These are phyloP conservation scores for Lasioglossum lativentre DNA, from an alignment of 2,888 invertebrate species.

Conservation along the genomic window DNA sequence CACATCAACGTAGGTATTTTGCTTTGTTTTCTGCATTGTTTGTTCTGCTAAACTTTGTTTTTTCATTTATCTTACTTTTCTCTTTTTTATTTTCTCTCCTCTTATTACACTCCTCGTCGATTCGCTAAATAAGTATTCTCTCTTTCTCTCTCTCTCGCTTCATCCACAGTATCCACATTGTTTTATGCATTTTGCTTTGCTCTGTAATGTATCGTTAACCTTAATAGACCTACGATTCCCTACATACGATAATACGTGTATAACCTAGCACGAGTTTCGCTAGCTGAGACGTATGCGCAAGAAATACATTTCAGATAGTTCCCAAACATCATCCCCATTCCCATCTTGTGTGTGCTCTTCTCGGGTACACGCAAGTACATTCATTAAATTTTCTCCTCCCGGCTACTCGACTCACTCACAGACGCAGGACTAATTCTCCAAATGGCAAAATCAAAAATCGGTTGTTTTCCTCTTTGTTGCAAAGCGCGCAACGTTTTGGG, in stretches of 20 bases:
- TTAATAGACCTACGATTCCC: slow-evolving; percentile 75
- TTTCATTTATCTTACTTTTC: slow-evolving; percentile 9
- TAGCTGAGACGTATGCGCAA: slow-evolving; percentile 79
- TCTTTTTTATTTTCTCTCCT: slow-evolving; percentile 1
- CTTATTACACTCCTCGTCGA: slow-evolving; percentile 44
- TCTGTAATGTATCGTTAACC: slow-evolving; percentile 63
- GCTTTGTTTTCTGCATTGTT: slow-evolving; percentile 55
- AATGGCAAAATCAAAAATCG: slow-evolving; percentile 42
- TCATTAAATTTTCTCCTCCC: slow-evolving; percentile 41
- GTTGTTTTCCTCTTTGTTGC: neutral
- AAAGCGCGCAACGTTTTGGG: slow-evolving; percentile 30
- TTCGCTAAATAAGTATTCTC: slow-evolving; percentile 58
- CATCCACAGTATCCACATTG: slow-evolving; percentile 56
- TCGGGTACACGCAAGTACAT: slow-evolving; percentile 73
- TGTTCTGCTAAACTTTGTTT: slow-evolving; percentile 58
- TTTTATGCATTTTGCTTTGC: slow-evolving; percentile 55
- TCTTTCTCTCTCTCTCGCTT: slow-evolving; percentile 19
- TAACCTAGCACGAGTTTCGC: slow-evolving; percentile 78
- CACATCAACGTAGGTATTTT: slow-evolving; percentile 79
- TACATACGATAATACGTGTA: slow-evolving; percentile 78
- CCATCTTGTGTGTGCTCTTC: slow-evolving; percentile 69
- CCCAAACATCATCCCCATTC: slow-evolving; percentile 56
- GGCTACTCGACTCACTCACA: slow-evolving; percentile 37
- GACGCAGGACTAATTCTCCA: slow-evolving; percentile 32
- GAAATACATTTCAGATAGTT: slow-evolving; percentile 68